Evolutionary conservation across 2,797 vertebrate genomes (phyloP), one percentile per base, ranked within the genome.

Genomic region (Discoglossus pictus): DNA sequence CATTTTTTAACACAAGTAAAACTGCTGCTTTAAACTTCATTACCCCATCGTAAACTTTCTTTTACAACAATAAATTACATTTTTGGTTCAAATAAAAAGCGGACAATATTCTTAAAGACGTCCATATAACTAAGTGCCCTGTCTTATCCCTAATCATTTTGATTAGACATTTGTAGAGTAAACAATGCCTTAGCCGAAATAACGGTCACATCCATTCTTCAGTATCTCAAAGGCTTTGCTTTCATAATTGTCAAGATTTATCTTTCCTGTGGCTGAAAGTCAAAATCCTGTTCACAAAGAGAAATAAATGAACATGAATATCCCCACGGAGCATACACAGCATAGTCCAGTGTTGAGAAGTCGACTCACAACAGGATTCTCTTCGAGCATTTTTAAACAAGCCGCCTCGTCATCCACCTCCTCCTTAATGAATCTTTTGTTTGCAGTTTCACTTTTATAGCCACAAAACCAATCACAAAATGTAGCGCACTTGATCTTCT

Each of bases 241-340:
- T 68, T 78, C 78, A 72, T 10, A 48, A 56, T 21, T 56, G 43
- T 63, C 46, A 4, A 44, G 36, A 46, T 59, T 24, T 23, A 53
- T 27, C 31, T 21, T 23, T 36, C 21, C 50, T 75, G 76, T 73
- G 77, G 78, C 82, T 82, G 79, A 71, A 76, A 76, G 76, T 73
- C 74, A 66, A 78, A 56, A 25, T 68, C 60, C 74, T 73, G 77
- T 76, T 93, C 93, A 98, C 79, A 99, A 82, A 72, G 96, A 97
- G 76, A 99, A 99, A 91, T 95, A 98, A 78, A 98, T 87, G 85
- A 97, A 98, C 94, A 99, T 92, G 81, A 97, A 93, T 81, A 99
- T 83, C 58, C 94, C 97, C 83, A 98, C 73, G 0, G 84, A 92
- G 83, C 94, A 97, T 71, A 98, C 93, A 9, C 84, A 75, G 12